Evolutionary conservation across 1,140 invertebrate genomes (phyloP), one percentile per base, ranked within the genome.

Genomic region (Atopsyche davidsoni): DNA sequence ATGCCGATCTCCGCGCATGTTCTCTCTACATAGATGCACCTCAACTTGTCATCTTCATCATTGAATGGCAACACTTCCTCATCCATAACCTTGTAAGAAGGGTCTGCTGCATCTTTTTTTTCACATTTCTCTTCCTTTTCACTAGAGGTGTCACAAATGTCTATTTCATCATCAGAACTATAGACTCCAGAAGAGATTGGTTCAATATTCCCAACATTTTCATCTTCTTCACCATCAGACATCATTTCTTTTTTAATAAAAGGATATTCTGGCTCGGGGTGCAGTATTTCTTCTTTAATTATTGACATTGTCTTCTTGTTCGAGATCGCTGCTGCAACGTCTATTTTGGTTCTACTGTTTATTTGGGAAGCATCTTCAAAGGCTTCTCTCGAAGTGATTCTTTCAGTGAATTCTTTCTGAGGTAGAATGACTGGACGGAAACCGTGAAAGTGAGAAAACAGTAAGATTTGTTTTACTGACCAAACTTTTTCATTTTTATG

Each of bases 391-490:
- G 39, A 19, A 10, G 34, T 21, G 17, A 51, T 38, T 32, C 25
- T 31, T 24, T 51, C 42, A 32, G 32, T 40, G 21, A 22, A 40
- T 19, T 25, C 25, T 42, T 41, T 49, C 17, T 39, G 9, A 40
- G 23, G 24, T 36, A 16, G 41, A 35, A n/a, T 31, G 10, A 23
- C 35, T 24, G 9, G 28, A 36, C 18, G 47, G 21, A 42, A 66
- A 3, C 68, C 70, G 51, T 72, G 69, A 0, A 70, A 57, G 3
- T 70, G 59, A 13, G 62, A 61, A 50, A 64, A 72, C 1, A 68
- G 45, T 0, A 74, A 59, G 1, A 74, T 72, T 39, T 72, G 70
- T 51, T 72, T 72, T 0, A 68, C 70, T 9, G 68, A 49, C 70
- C 71, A 72, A 35, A 71, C 57, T 38, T 58, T 41, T 9, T 59